Evolutionary conservation across 2,113 vertebrate species (phyloP).

Genomic region (Hemichromis elongatus): DNA sequence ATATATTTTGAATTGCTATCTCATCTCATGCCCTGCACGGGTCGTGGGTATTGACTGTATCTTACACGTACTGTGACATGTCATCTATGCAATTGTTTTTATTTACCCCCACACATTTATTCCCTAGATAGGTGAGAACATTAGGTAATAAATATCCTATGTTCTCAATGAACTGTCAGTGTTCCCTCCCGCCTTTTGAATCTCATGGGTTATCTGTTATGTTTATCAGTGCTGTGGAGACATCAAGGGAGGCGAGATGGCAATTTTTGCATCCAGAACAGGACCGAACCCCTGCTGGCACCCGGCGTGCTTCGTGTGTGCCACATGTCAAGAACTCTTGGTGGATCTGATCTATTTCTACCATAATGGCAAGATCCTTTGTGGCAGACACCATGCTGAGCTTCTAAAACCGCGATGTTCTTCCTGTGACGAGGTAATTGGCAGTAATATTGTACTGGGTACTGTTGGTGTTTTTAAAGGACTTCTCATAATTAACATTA

Average conservation of each 20-base stretch:
- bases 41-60: background rate
- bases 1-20: conserved; percentile 11
- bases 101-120: background rate
- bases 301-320: conserved; percentile 88
- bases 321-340: conserved; percentile 87
- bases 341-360: conserved; percentile 98
- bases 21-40: background rate
- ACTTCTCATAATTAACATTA: background rate
- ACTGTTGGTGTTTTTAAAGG: background rate
- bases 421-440: conserved; percentile 88
- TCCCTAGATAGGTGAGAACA: background rate
- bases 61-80: background rate
- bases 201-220: conserved; percentile 10
- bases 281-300: conserved; percentile 91
- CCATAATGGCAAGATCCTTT: conserved; percentile 90
- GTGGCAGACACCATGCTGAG: conserved; percentile 92
- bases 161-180: background rate
- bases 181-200: background rate
- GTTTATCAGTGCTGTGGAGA: conserved; percentile 82
- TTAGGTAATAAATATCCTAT: no score
- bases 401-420: conserved; percentile 93
- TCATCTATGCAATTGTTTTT: background rate
- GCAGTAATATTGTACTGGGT: background rate
- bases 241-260: conserved; percentile 88
- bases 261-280: conserved; percentile 90